These are phyloP conservation scores for Amphiduros pacificus DNA, from an alignment of 2,888 invertebrate genomes.

Conservation along the genomic window DNA sequence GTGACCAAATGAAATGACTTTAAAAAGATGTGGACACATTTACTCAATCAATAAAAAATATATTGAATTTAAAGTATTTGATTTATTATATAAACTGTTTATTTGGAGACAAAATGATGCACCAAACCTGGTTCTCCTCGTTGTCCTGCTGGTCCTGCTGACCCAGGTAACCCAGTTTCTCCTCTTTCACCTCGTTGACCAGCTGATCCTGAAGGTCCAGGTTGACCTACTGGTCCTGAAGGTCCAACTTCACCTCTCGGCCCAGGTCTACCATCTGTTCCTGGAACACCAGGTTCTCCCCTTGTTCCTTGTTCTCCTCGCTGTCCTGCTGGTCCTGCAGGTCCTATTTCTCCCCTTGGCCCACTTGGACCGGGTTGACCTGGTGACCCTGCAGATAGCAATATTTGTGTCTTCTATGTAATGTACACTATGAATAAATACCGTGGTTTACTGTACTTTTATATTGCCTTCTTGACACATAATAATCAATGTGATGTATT, in stretches of 20 bases:
- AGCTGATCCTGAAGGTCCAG: constrained; percentile 18
- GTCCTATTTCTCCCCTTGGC: constrained; percentile 12
- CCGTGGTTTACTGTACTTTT: too few relatives aligned
- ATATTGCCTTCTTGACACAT: too few relatives aligned
- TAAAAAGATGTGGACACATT: too few relatives aligned
- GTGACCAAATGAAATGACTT: too few relatives aligned
- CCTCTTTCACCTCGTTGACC: constrained; percentile 21
- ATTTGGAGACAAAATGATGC: constrained; percentile 5
- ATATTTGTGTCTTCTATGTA: too few relatives aligned
- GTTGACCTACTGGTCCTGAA: constrained; percentile 7
- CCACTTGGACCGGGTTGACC: constrained; percentile 20
- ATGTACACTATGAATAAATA: too few relatives aligned
- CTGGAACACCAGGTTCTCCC: constrained; percentile 22
- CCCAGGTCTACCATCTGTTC: constrained; percentile 27
- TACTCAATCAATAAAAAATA: too few relatives aligned
- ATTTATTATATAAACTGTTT: too few relatives aligned
- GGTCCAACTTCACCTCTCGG: constrained; percentile 14
- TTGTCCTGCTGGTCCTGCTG: constrained; percentile 22
- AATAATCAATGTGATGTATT: too few relatives aligned
- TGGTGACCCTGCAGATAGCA: constrained; percentile 17
- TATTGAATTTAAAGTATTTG: too few relatives aligned
- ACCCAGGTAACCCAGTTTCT: constrained; percentile 59
- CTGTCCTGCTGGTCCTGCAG: constrained; percentile 3
- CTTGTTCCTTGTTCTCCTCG: constrained; percentile 14
- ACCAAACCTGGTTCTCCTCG: constrained; percentile 61